Evolutionary conservation across 2,797 vertebrate genomes (phyloP).

Genomic region (Oceanodroma leucorhoa): DNA sequence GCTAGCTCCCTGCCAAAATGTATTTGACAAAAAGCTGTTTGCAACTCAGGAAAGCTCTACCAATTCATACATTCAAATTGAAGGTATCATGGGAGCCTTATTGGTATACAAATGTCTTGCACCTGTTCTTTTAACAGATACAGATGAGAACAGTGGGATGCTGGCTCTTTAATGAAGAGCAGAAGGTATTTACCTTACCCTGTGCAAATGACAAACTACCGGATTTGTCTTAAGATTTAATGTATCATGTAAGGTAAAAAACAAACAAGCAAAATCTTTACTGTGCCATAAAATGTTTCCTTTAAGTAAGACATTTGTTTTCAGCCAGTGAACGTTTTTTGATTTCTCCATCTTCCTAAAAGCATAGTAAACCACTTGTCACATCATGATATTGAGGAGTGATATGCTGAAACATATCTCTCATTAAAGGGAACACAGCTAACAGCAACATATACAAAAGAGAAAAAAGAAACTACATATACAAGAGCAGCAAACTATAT

Average conservation of each 20-base stretch:
- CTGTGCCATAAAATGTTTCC: background rate
- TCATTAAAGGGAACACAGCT: background rate
- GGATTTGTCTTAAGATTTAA: background rate
- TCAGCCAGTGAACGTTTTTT: background rate
- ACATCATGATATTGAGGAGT: background rate
- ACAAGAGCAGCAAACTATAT: background rate
- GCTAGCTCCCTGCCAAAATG: background rate
- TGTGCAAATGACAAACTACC: background rate
- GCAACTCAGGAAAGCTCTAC: background rate
- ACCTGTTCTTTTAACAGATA: constrained; percentile 65
- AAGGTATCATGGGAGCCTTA: constrained; percentile 11
- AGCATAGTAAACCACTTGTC: background rate
- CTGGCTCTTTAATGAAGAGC: constrained; percentile 6
- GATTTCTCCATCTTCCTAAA: background rate
- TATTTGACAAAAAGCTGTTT: constrained; percentile 29
- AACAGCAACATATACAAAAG: background rate
- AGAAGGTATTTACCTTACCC: constrained; percentile 30
- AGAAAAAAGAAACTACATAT: background rate
- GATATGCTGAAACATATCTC: background rate
- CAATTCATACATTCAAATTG: constrained; percentile 14
- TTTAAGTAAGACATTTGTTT: background rate
- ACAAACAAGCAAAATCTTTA: background rate
- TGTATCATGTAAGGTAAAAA: background rate
- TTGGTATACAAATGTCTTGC: constrained; percentile 41
- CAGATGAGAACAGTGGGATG: constrained; percentile 38